Evolutionary conservation across 1,140 invertebrate species (phyloP).

Genomic region (Branchinecta lynchi): DNA sequence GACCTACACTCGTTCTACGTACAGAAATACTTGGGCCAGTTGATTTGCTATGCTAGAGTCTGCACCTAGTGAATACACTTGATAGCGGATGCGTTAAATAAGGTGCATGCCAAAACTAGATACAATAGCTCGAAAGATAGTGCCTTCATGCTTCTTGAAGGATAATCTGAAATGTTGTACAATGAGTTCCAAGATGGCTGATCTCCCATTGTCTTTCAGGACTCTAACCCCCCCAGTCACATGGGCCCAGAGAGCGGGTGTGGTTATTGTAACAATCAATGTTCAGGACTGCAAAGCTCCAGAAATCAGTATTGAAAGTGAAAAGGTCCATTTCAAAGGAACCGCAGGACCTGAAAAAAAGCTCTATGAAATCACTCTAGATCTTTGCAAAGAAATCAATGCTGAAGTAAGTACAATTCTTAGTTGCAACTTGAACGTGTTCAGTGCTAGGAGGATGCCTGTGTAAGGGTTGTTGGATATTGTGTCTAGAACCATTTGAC

Average conservation of each 20-base stretch:
- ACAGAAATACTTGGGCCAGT: no score
- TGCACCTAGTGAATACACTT: no score
- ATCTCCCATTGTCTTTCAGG: slow-evolving; percentile 23
- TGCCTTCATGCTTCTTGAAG: no score
- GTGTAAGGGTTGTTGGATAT: not conserved
- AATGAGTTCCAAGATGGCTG: no score
- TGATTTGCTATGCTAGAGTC: no score
- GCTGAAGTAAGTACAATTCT: slow-evolving; percentile 44
- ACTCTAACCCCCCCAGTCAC: slow-evolving; percentile 56
- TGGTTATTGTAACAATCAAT: slow-evolving; percentile 70
- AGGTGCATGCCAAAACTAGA: no score
- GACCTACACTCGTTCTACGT: no score
- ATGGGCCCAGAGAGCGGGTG: slow-evolving; percentile 73
- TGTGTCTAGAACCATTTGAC: slow-evolving; percentile 18
- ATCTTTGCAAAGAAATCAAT: slow-evolving; percentile 63
- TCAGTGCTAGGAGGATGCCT: not conserved
- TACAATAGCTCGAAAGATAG: no score
- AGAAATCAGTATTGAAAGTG: slow-evolving; percentile 58
- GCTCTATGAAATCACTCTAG: slow-evolving; percentile 64
- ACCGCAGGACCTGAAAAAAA: slow-evolving; percentile 68
- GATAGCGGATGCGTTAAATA: no score
- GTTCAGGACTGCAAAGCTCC: slow-evolving; percentile 78
- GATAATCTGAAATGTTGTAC: no score
- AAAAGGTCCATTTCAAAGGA: slow-evolving; percentile 67
- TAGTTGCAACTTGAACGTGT: not conserved